Base-by-base conservation (phyloP, 2,888 invertebrate species). In the Pristionchus japonicus region DNA sequence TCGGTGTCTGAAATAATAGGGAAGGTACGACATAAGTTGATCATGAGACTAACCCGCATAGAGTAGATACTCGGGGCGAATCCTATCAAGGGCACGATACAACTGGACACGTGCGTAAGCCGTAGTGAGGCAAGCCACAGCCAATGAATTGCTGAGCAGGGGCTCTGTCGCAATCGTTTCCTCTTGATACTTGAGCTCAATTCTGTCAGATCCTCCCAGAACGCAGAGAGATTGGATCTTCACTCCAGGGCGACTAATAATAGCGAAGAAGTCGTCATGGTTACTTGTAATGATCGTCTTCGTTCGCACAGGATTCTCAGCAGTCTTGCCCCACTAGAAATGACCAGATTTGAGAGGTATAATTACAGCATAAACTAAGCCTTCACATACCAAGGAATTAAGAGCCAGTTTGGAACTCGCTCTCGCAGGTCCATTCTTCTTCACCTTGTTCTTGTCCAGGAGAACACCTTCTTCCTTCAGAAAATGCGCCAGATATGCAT, bases 291-390 rank as follows among this genome's bases (percentile, higher is more conserved):
- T 23, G 13, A 52, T 23, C 3, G 23, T 34, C 23, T 57, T 49
- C 11, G 20, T 57, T 1, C 83, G 31, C 1, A 57, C 17, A 6
- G 83, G 83, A 57, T 83, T 49, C 57, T 83, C 83, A 3, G 20
- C 83, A 6, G 37, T 34, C 57, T 83, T 83, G 37, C 83, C 83
- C 83, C 83, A 83, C 83, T 83, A 23, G 31, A 83, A 57, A 34
- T 15, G 27, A 31, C 27, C 23, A 15, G 37, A 31, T 2, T 4
- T 27, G 37, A 6, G 4, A 9, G 40, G n/a, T 3, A 31, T 13
- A n/a, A 31, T 11, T 2, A 67, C 3, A n/a, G 67, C 13, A 23
- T 11, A 3, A 49, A 31, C n/a, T 11, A 31, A n/a, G n/a, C 11
- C 43, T 43, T 43, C 43, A 80, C 80, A 11, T 20, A 83, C 83